Evolutionary conservation across 2,113 vertebrate genomes (phyloP).

Genomic region (Myrmecophaga tridactyla): DNA sequence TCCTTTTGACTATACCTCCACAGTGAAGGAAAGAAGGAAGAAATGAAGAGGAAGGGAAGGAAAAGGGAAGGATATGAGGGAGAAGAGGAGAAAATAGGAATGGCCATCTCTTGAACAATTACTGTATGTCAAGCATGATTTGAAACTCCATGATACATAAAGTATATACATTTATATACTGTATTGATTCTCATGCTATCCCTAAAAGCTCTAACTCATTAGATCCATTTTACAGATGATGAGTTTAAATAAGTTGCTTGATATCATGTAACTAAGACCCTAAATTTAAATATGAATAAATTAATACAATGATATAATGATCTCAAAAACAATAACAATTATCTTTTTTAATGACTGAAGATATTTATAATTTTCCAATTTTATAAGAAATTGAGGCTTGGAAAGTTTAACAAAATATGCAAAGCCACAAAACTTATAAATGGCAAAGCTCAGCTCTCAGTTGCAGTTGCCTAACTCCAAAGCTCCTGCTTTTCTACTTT

Average conservation of each 20-base stretch:
- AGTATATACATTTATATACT: neutral
- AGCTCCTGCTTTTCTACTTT: neutral
- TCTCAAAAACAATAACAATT: neutral
- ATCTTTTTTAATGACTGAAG: constrained; percentile 23
- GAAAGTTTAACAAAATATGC: constrained; percentile 15
- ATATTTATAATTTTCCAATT: neutral
- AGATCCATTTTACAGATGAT: neutral
- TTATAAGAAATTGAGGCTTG: neutral
- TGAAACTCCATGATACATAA: neutral
- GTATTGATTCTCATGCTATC: neutral
- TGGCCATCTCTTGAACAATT: neutral
- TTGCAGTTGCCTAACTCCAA: neutral
- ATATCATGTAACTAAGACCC: neutral
- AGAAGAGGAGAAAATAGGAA: neutral
- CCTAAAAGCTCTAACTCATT: neutral
- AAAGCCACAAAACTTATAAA: neutral
- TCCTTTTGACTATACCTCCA: neutral
- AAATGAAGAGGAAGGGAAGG: neutral
- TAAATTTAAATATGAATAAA: neutral
- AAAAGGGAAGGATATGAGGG: neutral
- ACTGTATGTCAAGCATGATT: neutral
- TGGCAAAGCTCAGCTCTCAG: neutral
- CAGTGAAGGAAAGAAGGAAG: neutral
- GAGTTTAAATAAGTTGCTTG: neutral
- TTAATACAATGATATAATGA: neutral